Evolutionary conservation across 2,113 vertebrate species (phyloP).

Genomic region (Ammodytes dubius): DNA sequence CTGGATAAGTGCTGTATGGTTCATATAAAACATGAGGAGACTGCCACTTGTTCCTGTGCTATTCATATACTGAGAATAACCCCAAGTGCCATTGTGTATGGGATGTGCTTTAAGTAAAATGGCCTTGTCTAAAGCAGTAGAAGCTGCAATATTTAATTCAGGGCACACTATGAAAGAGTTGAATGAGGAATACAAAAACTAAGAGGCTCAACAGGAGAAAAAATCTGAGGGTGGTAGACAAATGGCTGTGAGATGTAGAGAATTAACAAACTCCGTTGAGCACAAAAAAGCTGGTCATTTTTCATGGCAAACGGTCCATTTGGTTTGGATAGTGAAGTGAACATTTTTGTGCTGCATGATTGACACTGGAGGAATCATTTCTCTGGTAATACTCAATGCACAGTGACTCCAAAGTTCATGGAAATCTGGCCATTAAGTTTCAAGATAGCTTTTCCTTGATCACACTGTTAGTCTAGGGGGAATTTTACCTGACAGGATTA

Average conservation of each 20-base stretch:
- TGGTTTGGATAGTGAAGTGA: background rate
- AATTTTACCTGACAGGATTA: background rate
- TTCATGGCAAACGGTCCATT: background rate
- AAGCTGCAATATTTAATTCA: background rate
- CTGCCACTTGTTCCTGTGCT: background rate
- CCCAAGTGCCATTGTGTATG: conserved; percentile 1
- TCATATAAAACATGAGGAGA: no score
- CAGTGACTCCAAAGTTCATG: background rate
- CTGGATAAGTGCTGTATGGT: no score
- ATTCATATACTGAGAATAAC: background rate
- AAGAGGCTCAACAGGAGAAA: background rate
- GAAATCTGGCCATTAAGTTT: background rate
- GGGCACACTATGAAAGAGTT: background rate
- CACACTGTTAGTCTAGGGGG: background rate
- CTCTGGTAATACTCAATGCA: background rate
- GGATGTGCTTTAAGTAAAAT: conserved; percentile 13
- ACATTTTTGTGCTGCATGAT: background rate
- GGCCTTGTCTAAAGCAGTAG: background rate
- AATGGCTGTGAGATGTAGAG: background rate
- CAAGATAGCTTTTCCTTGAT: background rate
- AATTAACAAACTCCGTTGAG: background rate
- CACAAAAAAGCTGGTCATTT: background rate
- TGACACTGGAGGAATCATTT: background rate
- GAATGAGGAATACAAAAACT: background rate
- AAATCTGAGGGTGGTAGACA: background rate